A percentile compares a stretch with the other conserved stretches of the same genome.
Conservation (phyloP, 64 coral and sea anemone genomes). For the Montipora foliosa region DNA sequence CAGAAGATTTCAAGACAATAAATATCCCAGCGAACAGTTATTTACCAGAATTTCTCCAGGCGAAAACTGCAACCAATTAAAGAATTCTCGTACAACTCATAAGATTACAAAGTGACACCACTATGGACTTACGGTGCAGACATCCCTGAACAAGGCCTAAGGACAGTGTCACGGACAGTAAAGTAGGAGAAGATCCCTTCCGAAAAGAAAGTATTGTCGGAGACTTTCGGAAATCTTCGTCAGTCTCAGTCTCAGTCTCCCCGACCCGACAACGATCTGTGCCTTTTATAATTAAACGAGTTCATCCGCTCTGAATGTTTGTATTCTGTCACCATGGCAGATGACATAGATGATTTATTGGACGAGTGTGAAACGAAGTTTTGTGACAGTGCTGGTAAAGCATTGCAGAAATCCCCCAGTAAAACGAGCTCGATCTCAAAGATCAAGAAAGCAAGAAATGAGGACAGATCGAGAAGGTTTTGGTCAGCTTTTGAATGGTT, state of each 20-base stretch:
- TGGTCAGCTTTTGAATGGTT: neutral
- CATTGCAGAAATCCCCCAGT: conserved; percentile 26
- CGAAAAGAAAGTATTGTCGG: neutral
- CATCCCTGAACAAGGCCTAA: neutral
- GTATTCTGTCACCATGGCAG: conserved; percentile 65
- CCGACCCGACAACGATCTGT: neutral
- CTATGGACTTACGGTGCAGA: conserved; percentile 50
- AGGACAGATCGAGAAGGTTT: conserved; percentile 24
- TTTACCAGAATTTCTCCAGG: too few relatives aligned
- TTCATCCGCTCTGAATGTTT: neutral
- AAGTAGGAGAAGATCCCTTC: neutral
- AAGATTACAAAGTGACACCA: too few relatives aligned
- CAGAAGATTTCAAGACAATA: too few relatives aligned
- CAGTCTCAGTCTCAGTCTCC: conserved; percentile 1
- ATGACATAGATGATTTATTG: conserved; percentile 95
- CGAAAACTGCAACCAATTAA: too few relatives aligned
- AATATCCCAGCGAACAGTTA: too few relatives aligned
- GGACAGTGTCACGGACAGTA: too few relatives aligned
- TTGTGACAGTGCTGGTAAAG: conserved; percentile 47
- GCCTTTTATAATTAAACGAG: neutral
- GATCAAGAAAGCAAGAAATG: neutral
- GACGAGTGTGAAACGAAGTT: conserved; percentile 97
- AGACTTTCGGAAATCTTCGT: neutral
- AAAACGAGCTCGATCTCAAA: conserved; percentile 36
- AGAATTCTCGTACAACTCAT: too few relatives aligned